Percentiles rank a stretch among this genome's conserved stretches.
These are phyloP conservation scores for Phrynocephalus guinanensis DNA, from an alignment of 2,797 vertebrate genomes.

Conservation along the genomic window DNA sequence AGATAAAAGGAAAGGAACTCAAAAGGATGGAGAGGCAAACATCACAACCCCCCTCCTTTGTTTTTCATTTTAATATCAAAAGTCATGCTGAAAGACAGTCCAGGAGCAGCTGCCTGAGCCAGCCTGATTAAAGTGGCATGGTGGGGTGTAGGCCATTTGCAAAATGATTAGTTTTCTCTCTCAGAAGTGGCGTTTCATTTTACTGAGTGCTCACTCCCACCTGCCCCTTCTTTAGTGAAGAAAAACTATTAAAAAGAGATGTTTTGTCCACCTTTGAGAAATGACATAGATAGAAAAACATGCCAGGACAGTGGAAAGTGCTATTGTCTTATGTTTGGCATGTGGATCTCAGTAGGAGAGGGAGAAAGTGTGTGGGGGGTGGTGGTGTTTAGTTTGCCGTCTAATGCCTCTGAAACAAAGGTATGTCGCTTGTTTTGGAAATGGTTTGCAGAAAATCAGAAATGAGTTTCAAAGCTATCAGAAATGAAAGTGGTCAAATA, in stretches of 20 bases:
- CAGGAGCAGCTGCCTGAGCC: not conserved
- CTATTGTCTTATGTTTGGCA: not conserved
- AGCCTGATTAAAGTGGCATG: not conserved
- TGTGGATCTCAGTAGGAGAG: not conserved
- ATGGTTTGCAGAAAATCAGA: not conserved
- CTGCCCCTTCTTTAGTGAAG: conserved; percentile 3
- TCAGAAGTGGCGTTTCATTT: conserved; percentile 26
- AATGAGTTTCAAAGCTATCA: not conserved
- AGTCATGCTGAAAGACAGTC: not conserved
- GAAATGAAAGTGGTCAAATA: not conserved
- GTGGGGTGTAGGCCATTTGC: not conserved
- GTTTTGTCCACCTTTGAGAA: conserved; percentile 11
- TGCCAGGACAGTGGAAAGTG: conserved; percentile 10
- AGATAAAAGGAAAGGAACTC: not conserved
- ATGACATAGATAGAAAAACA: conserved; percentile 3
- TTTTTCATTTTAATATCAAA: conserved; percentile 15
- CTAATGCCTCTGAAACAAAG: not conserved
- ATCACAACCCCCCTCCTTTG: not conserved
- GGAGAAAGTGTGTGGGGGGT: no score
- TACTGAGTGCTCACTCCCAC: conserved; percentile 6
- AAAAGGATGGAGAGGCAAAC: not conserved
- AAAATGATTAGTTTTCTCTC: conserved; percentile 17
- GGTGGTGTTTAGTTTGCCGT: not conserved
- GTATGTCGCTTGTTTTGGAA: not conserved
- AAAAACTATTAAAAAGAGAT: conserved; percentile 6